Evolutionary conservation across 2,888 invertebrate species (phyloP), one percentile per base, ranked within the genome.

Genomic region (Melitaea athalia): DNA sequence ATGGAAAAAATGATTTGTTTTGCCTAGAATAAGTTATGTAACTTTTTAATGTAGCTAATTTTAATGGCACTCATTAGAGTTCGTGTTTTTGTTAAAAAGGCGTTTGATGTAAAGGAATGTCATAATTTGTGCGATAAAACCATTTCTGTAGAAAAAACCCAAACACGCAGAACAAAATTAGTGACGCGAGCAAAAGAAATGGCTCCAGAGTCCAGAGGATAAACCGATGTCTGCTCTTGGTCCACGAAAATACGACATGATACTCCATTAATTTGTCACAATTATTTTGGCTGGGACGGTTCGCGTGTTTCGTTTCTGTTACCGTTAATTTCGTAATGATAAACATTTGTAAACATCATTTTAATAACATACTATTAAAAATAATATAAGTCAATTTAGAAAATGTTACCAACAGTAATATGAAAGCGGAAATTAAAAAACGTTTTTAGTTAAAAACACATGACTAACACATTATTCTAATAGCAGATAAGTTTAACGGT

Each of bases 191-290:
- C 75, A 55, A 38, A 71, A 71, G 75, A 70, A 75, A 76, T 73
- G 74, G 70, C 75, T 70, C 70, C 75, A 79, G 78, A 75, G 79
- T 70, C 70, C 75, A 79, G 78, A 75, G 79, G 76, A 15, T 57
- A 57, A 69, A 79, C 81, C 79, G 81, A 81, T 76, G 79, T 78
- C 76, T 72, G 75, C 74, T 76, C 80, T 84, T 76, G 85, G 86
- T 82, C 80, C 74, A 74, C 67, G 71, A 71, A 82, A 82, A 81
- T 83, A 77, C 74, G 78, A 78, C 78, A 79, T 85, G 85, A 80
- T 83, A 88, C 82, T 79, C 81, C 80, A 82, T 85, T 85, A 81
- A 78, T 85, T 79, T 79, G 76, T 78, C 72, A 43, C 59, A 31
- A 49, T 72, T 72, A 72, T 73, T 71, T 72, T 74, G 70, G 61